Base-by-base conservation (phyloP, 1,140 invertebrate species). In the Drosophila triauraria region DNA sequence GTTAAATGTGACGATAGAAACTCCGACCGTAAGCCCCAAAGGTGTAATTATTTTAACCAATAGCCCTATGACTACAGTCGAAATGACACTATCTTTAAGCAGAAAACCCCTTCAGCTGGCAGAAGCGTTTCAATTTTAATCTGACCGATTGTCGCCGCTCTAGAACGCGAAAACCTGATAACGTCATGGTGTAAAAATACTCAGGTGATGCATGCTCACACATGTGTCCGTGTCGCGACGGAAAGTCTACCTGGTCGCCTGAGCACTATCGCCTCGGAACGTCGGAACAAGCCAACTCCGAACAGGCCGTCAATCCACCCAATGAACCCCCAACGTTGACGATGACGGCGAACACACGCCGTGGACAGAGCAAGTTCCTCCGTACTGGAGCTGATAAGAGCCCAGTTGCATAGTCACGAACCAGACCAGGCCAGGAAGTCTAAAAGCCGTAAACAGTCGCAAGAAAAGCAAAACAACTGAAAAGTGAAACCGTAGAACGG, bases 351-450 rank as follows among this genome's bases (percentile, higher is more conserved):
- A 50, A 25, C 42, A 63, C 59, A 63, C 69, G 74, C 4, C 40
- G 47, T 42, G 65, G 35, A 46, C 40, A 17, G 25, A 44, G 59
- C 44, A 42, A 76, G 35, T 64, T 58, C 62, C 44, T 47, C 57
- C 56, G 32, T 32, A 38, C 51, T 17, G 23, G 27, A 54, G 51
- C 7, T 62, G 82, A 88, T 83, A 83, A 87, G 78, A 79, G 58
- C 51, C 50, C 70, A 71, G 57, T 47, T 72, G 59, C 47, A 58
- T 60, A 79, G 84, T 88, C 84, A 88, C 84, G 84, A 81, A 87
- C 62, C 59, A 42, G 80, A 87, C 67, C 59, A 42, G 80, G 83
- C 80, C 84, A 83, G 84, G 84, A 87, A 87, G 77, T 87, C 43
- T 20, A 46, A 76, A 48, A 75, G 51, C 65, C 76, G 77, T 88